Percentiles rank a stretch among this genome's conserved stretches.
phyloP scores from a whole-genome alignment of 2,888 invertebrate species.

The Papilio protenor region DNA sequence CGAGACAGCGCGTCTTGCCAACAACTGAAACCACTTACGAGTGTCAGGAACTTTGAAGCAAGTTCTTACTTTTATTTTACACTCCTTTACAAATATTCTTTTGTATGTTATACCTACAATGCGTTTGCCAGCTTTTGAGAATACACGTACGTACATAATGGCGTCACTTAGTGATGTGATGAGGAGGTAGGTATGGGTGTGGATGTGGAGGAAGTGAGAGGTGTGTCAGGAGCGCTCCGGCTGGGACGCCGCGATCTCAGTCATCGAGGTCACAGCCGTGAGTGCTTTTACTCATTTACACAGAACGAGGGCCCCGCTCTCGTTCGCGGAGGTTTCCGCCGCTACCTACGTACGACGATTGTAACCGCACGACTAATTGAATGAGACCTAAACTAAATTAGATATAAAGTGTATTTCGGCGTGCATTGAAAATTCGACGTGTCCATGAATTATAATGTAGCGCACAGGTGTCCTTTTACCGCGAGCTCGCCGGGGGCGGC shows the following conservation, averaged over 20 bases:
- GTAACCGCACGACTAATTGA: conserved; percentile 18
- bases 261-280: neutral
- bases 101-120: neutral
- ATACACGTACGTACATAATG: neutral
- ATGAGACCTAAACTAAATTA: conserved; percentile 32
- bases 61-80: neutral
- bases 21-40: neutral
- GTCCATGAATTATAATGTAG: conserved; percentile 41
- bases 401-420: conserved; percentile 36
- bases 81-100: neutral
- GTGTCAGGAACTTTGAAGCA: neutral
- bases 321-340: conserved; percentile 4
- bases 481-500: conserved; percentile 14
- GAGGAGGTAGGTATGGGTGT: neutral
- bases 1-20: neutral
- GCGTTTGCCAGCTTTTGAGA: neutral
- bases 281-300: conserved; percentile 19
- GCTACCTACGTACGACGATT: neutral
- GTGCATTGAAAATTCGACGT: conserved; percentile 37
- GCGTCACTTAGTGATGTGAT: neutral
- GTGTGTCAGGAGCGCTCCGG: neutral
- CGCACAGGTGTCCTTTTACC: conserved; percentile 43
- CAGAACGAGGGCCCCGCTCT: neutral
- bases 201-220: conserved; percentile 1
- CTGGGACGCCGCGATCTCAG: neutral